Base-by-base conservation (phyloP, 2,113 vertebrate genomes). In the Ptychochromis oligacanthus region DNA sequence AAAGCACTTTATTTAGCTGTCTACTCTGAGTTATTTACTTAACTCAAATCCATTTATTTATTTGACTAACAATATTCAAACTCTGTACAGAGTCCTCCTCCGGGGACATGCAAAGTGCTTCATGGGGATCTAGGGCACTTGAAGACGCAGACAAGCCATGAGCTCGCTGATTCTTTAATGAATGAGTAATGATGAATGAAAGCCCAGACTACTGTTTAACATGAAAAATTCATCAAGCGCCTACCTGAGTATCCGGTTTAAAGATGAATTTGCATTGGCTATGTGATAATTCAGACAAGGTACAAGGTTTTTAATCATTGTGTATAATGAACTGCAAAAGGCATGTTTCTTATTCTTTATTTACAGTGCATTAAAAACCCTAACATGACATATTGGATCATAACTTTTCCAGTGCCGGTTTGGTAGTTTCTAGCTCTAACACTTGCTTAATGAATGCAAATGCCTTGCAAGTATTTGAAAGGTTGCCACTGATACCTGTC, bases 141-240 rank as follows among this genome's bases (percentile, higher is more conserved):
- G 72, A 72, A 52, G 46, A 49, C 43, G 49, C 49, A 6, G 18
- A 49, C 46, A 49, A 49, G 15, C 46, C 77, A 46, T 2, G 5
- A 20, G 26, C 31, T 36, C 20, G 20, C 6, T 70, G 58, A 74
- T 60, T 26, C 49, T 24, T 13, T 26, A 40, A 34, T 87, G 65
- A 79, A 81, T 77, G 61, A 57, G 87, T 60, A 28, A 67, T 57
- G 65, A 81, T 87, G 82, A 89, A 83, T 76, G 81, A 80, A 77
- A 62, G 46, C 86, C 15, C 64, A 79, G 75, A 55, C 26, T 72
- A 9, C 20, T 72, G 46, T 54, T 72, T 54, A 72, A n/a, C 67
- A 1, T 72, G 26, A 72, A 72, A 72, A 31, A 72, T 72, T 52
- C 18, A 54, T 34, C 26, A 72, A 72, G 46, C 46, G 26, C 46